Evolutionary conservation across 2,888 invertebrate species (phyloP).

Genomic region (Diplolepis rosae): DNA sequence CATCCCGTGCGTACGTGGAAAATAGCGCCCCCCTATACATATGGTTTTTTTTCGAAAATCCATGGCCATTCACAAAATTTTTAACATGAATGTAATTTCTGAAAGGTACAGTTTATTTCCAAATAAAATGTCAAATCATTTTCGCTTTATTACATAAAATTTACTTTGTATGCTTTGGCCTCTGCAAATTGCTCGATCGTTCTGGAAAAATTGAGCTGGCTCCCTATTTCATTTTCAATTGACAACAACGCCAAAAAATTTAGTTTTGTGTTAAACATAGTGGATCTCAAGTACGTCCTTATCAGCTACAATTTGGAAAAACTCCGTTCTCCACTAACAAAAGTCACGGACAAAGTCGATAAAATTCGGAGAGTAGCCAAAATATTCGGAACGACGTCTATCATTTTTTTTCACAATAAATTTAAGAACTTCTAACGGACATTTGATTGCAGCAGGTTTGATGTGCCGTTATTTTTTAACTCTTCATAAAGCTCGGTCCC

Average conservation of each 20-base stretch:
- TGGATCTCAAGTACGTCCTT: constrained; percentile 5
- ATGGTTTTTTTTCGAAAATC: too few species aligned
- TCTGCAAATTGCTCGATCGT: neutral
- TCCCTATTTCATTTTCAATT: neutral
- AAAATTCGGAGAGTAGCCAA: neutral
- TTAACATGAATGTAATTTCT: neutral
- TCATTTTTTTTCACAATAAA: constrained; percentile 25
- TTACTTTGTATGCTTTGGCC: constrained; percentile 25
- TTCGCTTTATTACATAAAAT: neutral
- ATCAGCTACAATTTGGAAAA: constrained; percentile 18
- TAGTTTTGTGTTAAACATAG: neutral
- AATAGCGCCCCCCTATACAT: too few species aligned
- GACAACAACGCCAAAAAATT: constrained; percentile 12
- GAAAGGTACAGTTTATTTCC: too few species aligned
- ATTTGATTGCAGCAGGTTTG: constrained; percentile 20
- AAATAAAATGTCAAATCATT: neutral
- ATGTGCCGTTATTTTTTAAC: constrained; percentile 24
- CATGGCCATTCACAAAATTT: too few species aligned
- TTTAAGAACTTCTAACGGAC: constrained; percentile 17
- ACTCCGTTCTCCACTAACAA: constrained; percentile 31
- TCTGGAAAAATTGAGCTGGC: constrained; percentile 10
- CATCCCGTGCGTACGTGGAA: too few species aligned
- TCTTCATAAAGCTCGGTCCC: constrained; percentile 30
- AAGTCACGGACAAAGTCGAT: constrained; percentile 30
- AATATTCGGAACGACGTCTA: constrained; percentile 34